Conservation (phyloP, 1,140 invertebrate genomes). For the Drosophila pallidifrons region DNA sequence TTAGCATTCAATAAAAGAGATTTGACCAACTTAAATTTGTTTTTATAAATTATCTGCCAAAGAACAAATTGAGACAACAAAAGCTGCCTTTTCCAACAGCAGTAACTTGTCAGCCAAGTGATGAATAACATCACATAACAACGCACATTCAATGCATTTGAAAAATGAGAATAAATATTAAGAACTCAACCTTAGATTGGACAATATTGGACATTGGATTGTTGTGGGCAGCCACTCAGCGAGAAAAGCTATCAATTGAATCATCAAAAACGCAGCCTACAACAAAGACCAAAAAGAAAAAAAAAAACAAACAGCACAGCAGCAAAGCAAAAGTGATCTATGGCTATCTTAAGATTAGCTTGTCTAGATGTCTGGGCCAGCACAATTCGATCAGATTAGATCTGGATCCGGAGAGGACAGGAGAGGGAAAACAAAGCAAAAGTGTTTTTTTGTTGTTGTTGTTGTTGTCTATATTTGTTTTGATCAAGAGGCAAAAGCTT, state of each 20-base stretch:
- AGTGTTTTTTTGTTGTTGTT: neutral
- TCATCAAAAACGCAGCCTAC: conserved; percentile 5
- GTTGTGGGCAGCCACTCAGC: neutral
- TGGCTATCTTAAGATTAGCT: conserved; percentile 38
- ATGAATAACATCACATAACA: neutral
- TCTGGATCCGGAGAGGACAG: neutral
- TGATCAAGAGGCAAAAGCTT: conserved; percentile 24
- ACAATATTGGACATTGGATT: conserved; percentile 5
- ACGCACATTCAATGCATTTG: neutral
- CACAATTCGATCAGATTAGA: conserved; percentile 7
- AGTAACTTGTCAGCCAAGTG: neutral
- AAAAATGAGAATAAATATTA: neutral
- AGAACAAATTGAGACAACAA: neutral
- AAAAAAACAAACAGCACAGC: neutral
- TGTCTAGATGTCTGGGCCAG: conserved; percentile 41
- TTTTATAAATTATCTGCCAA: neutral
- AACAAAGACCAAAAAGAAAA: neutral
- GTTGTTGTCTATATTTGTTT: conserved; percentile 41
- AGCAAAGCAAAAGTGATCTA: conserved; percentile 29
- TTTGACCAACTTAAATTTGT: too few species aligned
- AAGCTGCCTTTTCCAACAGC: neutral
- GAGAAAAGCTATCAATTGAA: conserved; percentile 7
- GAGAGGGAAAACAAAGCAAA: conserved; percentile 19
- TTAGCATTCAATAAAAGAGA: too few species aligned
- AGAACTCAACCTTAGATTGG: neutral